A percentile compares a stretch with the other conserved stretches of the same genome.
Evolutionary conservation across 2,888 invertebrate genomes (phyloP).

Genomic region (Trachelus iudaicus): DNA sequence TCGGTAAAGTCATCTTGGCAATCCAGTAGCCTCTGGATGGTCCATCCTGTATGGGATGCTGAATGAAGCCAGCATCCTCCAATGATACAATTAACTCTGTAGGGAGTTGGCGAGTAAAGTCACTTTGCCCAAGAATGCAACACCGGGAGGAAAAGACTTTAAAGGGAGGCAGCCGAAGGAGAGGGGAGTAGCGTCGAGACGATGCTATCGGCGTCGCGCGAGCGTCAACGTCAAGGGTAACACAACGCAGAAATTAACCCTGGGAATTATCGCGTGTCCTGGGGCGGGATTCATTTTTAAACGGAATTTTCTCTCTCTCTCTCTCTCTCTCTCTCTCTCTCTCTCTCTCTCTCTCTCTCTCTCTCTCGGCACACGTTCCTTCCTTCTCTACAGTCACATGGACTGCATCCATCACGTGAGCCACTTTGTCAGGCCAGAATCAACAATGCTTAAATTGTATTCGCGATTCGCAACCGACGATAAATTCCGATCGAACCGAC

Average conservation of each 20-base stretch:
- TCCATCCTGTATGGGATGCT: too few relatives aligned
- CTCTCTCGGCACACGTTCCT: constrained; percentile 7
- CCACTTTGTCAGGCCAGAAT: constrained; percentile 57
- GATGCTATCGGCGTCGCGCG: not conserved
- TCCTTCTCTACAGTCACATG: constrained; percentile 27
- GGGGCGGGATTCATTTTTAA: constrained; percentile 20
- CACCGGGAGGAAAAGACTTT: constrained; percentile 1
- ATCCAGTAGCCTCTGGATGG: too few relatives aligned
- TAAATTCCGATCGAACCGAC: constrained; percentile 49
- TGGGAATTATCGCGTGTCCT: not conserved
- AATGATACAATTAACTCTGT: constrained; percentile 5
- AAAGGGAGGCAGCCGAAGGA: not conserved
- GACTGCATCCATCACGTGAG: constrained; percentile 53
- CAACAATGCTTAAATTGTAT: constrained; percentile 58
- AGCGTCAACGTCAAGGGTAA: not conserved
- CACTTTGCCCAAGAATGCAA: too few relatives aligned
- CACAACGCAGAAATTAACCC: not conserved
- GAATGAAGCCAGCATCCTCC: not conserved
- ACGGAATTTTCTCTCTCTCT: constrained; percentile 7
- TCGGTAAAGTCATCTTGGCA: too few relatives aligned
- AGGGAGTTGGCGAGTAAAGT: too few relatives aligned
- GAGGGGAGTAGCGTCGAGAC: not conserved
- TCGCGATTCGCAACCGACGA: constrained; percentile 51
- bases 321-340: too few relatives aligned
- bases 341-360: not conserved